Evolutionary conservation across 1,140 invertebrate genomes (phyloP), one percentile per base, ranked within the genome.

Genomic region (Metaphire vulgaris): DNA sequence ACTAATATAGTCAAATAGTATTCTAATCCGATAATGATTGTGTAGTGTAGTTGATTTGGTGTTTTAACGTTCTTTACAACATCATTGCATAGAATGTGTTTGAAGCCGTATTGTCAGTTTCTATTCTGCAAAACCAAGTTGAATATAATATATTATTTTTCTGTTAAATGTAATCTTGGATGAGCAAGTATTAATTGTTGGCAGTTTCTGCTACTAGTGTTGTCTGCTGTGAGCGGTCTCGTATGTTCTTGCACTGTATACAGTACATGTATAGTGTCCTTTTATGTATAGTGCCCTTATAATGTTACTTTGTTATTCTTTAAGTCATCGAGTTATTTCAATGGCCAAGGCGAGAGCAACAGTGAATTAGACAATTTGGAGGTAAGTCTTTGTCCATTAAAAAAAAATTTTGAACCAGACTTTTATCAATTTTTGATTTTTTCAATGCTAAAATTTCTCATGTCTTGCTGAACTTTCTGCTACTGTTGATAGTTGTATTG

Each of bases 81-180:
- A 69, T 6, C 2, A 6, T 28, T 69, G 30, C 14, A 69, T 69
- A n/a, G n/a, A n/a, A n/a, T n/a, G n/a, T n/a, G n/a, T n/a, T n/a
- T n/a, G n/a, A n/a, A n/a, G n/a, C n/a, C n/a, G n/a, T n/a, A n/a
- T n/a, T n/a, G n/a, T n/a, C n/a, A n/a, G n/a, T n/a, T n/a, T n/a
- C n/a, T n/a, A n/a, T n/a, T n/a, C n/a, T n/a, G n/a, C n/a, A n/a
- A n/a, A n/a, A 69, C 67, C n/a, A 69, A 26, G 2, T 26, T 69
- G n/a, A 69, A 12, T 69, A 26, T 69, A 69, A 28, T 76, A 30
- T 0, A 68, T 69, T 74, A 64, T 33, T 66, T 74, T 68, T 33
- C 66, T 14, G 67, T n/a, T 33, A 65, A 29, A 15, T 69, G 15
- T 67, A 30, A n/a, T 32, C 15, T 33, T 64, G 29, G n/a, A 74